Conservation (phyloP, 2,797 vertebrate genomes). For the Propithecus deckenii region DNA sequence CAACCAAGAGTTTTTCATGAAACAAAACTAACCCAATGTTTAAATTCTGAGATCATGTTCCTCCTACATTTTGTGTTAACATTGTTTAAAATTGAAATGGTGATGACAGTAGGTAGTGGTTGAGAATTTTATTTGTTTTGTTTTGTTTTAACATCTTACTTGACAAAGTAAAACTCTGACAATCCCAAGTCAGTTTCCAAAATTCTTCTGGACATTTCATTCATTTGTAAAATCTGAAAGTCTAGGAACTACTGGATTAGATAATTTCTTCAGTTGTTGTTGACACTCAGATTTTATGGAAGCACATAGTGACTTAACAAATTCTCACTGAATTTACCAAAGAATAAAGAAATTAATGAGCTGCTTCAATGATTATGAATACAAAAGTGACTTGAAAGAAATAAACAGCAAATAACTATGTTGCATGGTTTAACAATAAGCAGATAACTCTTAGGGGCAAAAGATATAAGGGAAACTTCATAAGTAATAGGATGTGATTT, state of each 20-base stretch:
- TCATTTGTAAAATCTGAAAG: neutral
- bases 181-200: neutral
- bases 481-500: neutral
- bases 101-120: neutral
- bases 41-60: neutral
- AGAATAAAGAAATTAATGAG: neutral
- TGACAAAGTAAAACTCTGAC: neutral
- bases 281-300: neutral
- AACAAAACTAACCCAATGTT: neutral
- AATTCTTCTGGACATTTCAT: neutral
- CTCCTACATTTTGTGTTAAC: neutral
- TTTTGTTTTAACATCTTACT: neutral
- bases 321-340: neutral
- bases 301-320: neutral
- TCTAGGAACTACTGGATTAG: neutral
- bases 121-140: neutral
- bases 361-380: constrained; percentile 8
- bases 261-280: neutral
- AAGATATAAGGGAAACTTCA: neutral
- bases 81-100: neutral
- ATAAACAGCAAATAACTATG: neutral
- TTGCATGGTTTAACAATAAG: neutral
- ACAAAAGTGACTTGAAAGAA: constrained; percentile 4
- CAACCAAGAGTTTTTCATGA: neutral
- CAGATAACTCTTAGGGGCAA: neutral